Evolutionary conservation across 2,113 vertebrate genomes (phyloP), one percentile per base, ranked within the genome.

Genomic region (Columbina picui): DNA sequence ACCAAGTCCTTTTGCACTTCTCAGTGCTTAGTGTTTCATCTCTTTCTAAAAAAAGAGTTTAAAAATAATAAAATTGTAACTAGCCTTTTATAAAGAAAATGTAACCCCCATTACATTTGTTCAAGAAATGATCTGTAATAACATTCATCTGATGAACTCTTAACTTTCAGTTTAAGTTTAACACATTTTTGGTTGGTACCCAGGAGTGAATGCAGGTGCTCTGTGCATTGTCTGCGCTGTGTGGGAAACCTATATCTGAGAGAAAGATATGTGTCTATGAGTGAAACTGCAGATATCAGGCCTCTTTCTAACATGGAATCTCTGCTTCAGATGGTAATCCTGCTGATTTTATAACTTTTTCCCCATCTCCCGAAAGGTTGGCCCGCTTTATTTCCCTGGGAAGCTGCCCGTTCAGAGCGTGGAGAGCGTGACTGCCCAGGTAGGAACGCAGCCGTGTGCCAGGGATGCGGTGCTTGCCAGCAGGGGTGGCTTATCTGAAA

Each of bases 381-480:
- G 1, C 18, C 30, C 67, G 32, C 36, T 50, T n/a, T 32, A 18
- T 71, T 84, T 68, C 0, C 2, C 1, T n/a, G 73, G 68, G 68
- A 32, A 59, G 53, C 18, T 10, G 25, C 10, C 45, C 53, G 25
- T 30, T 64, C n/a, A 6, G 57, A 53, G 39, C 0, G 0, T 7
- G 75, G 63, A 39, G 36, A 26, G 29, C 0, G 0, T 0, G 0
- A 10, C 53, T 84, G 25, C 53, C 36, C 79, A 61, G 85, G 45
- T 69, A 74, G 32, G 64, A 63, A 41, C 12, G 39, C 12, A 14
- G 3, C 30, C 7, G 1, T 0, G 0, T 1, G 3, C 26, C 7
- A 4, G 19, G 26, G 43, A 1, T 68, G 30, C 0, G 3, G 17
- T 30, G 3, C 39, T 26, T 43, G 21, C 53, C 49, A 61, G 20